Conservation (phyloP, 1,140 invertebrate species). For the Bilobella aurantiaca region DNA sequence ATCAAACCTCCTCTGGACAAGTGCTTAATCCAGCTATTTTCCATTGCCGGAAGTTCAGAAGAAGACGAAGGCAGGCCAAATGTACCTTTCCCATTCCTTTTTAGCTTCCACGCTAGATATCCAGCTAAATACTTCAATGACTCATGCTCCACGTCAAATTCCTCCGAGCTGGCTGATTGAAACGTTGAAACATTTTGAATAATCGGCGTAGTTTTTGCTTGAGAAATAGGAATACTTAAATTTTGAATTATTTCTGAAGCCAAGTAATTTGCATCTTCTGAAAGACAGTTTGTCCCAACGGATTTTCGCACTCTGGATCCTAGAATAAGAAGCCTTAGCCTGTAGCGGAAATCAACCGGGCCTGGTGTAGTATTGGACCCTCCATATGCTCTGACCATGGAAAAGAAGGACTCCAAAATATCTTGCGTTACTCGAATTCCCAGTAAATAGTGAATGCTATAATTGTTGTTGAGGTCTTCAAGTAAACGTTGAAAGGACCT, state of each 20-base stretch:
- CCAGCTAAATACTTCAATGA: neutral
- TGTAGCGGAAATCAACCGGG: neutral
- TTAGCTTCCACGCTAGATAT: neutral
- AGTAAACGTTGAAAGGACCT: neutral
- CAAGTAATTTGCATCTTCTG: neutral
- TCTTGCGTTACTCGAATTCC: neutral
- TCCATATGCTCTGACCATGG: neutral
- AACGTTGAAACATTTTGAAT: neutral
- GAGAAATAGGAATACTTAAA: neutral
- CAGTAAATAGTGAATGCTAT: neutral
- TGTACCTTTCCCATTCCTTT: conserved; percentile 5
- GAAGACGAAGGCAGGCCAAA: neutral
- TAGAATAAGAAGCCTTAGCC: neutral
- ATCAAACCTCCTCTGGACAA: conserved; percentile 4
- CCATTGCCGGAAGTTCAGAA: neutral
- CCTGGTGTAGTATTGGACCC: neutral
- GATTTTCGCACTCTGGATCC: neutral
- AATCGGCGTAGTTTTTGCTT: neutral
- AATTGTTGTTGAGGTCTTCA: neutral
- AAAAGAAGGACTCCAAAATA: neutral
- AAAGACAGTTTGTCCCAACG: neutral
- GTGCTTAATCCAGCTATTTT: neutral
- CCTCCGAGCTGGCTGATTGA: neutral
- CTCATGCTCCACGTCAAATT: neutral
- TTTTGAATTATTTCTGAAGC: neutral